These are phyloP conservation scores for Hippoglossus hippoglossus DNA, from an alignment of 2,797 vertebrate species.

Conservation along the genomic window DNA sequence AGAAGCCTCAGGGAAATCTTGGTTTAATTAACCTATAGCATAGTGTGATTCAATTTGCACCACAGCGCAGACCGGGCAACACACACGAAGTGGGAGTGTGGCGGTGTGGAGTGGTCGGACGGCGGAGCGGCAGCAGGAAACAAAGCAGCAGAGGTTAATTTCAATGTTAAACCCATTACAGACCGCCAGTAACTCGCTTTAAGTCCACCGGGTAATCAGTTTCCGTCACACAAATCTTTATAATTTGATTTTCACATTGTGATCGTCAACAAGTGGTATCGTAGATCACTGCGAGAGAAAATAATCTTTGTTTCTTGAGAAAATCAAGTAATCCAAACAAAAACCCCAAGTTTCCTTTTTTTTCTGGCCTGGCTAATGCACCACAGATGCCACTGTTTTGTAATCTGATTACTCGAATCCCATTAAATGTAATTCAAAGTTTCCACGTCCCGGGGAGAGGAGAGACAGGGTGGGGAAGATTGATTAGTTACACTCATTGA, in stretches of 20 bases:
- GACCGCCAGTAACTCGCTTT: constrained; percentile 55
- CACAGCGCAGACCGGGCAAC: constrained; percentile 60
- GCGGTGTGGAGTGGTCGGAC: constrained; percentile 9
- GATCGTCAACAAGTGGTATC: constrained; percentile 4
- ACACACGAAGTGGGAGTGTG: neutral
- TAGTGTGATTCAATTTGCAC: constrained; percentile 77
- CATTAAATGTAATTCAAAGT: constrained; percentile 69
- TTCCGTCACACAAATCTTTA: constrained; percentile 4
- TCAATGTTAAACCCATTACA: constrained; percentile 70
- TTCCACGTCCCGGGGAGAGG: constrained; percentile 59
- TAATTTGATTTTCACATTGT: constrained; percentile 7
- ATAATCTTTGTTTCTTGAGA: neutral
- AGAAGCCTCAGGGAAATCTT: constrained; percentile 68
- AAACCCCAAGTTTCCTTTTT: constrained; percentile 46
- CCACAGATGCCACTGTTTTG: constrained; percentile 61
- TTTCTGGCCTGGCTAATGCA: constrained; percentile 50
- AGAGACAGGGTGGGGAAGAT: constrained; percentile 56
- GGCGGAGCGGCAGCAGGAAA: constrained; percentile 34
- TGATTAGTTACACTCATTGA: constrained; percentile 76
- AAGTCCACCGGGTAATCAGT: constrained; percentile 44
- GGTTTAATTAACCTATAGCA: constrained; percentile 79
- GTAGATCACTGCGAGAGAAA: constrained; percentile 4
- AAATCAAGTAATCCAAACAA: constrained; percentile 7
- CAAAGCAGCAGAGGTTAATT: constrained; percentile 59
- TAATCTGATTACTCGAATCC: constrained; percentile 76